phyloP scores from a whole-genome alignment of 2,113 vertebrate species.

The Chlorodrepanis virens region DNA sequence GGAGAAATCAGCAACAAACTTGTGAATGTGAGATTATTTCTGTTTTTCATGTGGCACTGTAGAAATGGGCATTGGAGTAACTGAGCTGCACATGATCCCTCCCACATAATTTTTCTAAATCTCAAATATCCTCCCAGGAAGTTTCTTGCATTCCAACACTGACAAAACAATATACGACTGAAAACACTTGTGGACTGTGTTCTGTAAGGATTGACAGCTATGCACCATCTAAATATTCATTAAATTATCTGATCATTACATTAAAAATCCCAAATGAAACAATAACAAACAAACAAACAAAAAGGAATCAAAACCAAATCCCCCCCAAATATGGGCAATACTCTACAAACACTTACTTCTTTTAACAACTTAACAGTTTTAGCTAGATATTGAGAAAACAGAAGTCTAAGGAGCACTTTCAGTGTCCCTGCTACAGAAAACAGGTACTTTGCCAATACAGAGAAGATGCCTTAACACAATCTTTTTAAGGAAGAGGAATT shows the following conservation, averaged over 20 bases:
- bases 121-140: not conserved
- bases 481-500: not conserved
- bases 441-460: not conserved
- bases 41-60: not conserved
- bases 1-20: not conserved
- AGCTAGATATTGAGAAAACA: not conserved
- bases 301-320: not conserved
- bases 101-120: not conserved
- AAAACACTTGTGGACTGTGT: not conserved
- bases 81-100: not conserved
- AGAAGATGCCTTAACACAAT: not conserved
- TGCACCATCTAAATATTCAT: not conserved
- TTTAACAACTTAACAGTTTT: not conserved
- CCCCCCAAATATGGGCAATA: not conserved
- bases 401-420: not conserved
- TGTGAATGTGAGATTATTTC: not conserved
- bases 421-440: not conserved
- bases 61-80: not conserved
- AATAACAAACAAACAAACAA: not conserved
- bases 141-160: not conserved
- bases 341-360: not conserved
- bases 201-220: not conserved
- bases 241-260: not conserved
- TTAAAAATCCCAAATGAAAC: not conserved
- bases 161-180: not conserved